Evolutionary conservation across 2,888 invertebrate species (phyloP), one percentile per base, ranked within the genome.

Genomic region (Perithous albicinctus): DNA sequence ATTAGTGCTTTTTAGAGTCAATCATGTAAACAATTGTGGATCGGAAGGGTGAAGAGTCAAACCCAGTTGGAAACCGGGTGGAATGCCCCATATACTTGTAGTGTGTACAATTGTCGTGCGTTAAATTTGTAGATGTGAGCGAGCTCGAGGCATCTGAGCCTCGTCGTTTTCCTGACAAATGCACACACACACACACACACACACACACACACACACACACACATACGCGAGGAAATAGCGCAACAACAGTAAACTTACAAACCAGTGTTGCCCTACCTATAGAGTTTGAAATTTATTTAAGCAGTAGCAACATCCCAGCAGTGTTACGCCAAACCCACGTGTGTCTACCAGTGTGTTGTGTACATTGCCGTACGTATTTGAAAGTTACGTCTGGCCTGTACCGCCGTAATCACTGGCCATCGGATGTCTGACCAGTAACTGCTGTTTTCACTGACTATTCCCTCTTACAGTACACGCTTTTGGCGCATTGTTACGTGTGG

Each of bases 341-440:
- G 41, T 56, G 29, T 48, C 67, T 32, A 15, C 1, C n/a, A 20
- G 63, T 35, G n/a, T n/a, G n/a, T n/a, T n/a, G n/a, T n/a, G 15
- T 51, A 15, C 29, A 63, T 38, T 5, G 26, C 15, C 64, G 41
- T 54, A 54, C 43, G 51, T 63, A 69, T 63, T 43, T 18, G 2
- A 26, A 67, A 80, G 79, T 75, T 56, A 43, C 70, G 70, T 75
- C 64, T 48, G 74, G 41, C 74, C 63, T 10, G 67, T 35, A 46
- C 67, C 4, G 63, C 32, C 23, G 64, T 80, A 80, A 80, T 80
- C 75, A 75, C 75, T 80, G 69, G 64, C 35, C 38, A n/a, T 29
- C 48, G 51, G n/a, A 1, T 35, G 75, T 75, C 75, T 72, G 59
- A 66, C 80, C 70, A 43, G 64, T 67, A 32, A 35, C 26, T 18